Base-by-base conservation (phyloP, 2,113 vertebrate species). In the Ammodramus savannarum region DNA sequence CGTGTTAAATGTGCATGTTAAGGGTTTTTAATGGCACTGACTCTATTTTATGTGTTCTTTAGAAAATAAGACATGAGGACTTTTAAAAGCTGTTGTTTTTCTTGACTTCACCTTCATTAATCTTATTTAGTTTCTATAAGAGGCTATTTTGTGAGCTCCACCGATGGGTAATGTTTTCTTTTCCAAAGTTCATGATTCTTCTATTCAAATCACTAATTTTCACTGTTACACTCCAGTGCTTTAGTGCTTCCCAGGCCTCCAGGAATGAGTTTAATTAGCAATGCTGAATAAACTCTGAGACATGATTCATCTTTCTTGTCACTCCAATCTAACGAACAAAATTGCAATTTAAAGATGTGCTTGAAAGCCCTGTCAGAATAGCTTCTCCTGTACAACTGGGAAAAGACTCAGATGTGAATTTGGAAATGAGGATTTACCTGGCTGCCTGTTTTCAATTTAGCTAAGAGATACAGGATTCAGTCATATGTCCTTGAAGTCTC, bases 181-280 rank as follows among this genome's bases (percentile, higher is more conserved):
- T 97, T 96, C 96, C 95, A 92, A 97, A 98, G 97, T 97, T 97
- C 95, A 94, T 31, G 76, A 88, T 96, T 97, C 95, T 97, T 93
- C 95, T 91, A 85, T 97, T 95, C 96, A 97, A 98, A 97, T 94
- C 91, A 89, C 97, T 96, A 76, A 96, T 97, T 97, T 97, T 93
- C 94, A 65, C 76, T 88, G 97, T 85, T 97, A 95, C 95, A 89
- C 94, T 91, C 95, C 95, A 96, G 87, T 76, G 96, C 87, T 79
- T 97, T 91, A 77, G 95, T 91, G 96, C 97, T 96, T 95, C 93
- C 59, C 65, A 94, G 92, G 92, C 90, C 68, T 96, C 80, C 41
- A 96, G 96, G 97, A 98, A 97, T 97, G 96, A 97, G 93, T 96
- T 97, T 95, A 97, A 97, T 97, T 97, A 98, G 85, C 96, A 97